Evolutionary conservation across 2,113 vertebrate genomes (phyloP), one percentile per base, ranked within the genome.

Genomic region (Onychostruthus taczanowskii): DNA sequence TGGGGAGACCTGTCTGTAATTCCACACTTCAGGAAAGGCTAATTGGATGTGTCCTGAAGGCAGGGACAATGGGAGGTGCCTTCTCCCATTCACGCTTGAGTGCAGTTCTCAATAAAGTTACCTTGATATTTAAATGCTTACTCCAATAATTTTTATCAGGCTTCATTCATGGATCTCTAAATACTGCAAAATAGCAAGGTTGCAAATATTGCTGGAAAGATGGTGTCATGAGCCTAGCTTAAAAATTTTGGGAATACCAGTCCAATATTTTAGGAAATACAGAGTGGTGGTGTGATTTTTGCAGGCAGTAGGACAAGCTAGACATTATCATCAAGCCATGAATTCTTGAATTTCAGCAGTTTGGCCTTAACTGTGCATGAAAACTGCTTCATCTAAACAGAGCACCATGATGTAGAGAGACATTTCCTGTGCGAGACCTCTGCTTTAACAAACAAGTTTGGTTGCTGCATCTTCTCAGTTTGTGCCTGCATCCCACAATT

Each of bases 221-320:
- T 11, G 41, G 3, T 7, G 2, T 73, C 53, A 58, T 0, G 3
- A 85, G 26, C 10, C 4, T 43, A 55, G 2, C 3, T 76, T 73
- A 37, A 88, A 90, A 62, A 20, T 8, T 10, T 2, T 26, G 7
- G 18, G 8, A 52, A 41, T 30, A 20, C 16, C 6, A 64, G 4
- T 33, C 16, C 16, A 72, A 2, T 56, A 41, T 28, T 79, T 88
- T 62, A 46, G 4, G 43, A 85, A 67, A 64, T 33, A 14, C 7
- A 61, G 18, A 67, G 7, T 10, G 4, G 1, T 35, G 6, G 10
- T 72, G 49, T 8, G n/a, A 52, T 49, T 77, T 52, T 59, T 75
- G 30, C 13, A 66, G 53, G 8, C 11, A 37, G 18, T 18, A 85
- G 8, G 5, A 19, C 41, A 86, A 88, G 4, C 1, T 21, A 73